Conservation (phyloP, 2,113 vertebrate species). For the Lepisosteus osseus region DNA sequence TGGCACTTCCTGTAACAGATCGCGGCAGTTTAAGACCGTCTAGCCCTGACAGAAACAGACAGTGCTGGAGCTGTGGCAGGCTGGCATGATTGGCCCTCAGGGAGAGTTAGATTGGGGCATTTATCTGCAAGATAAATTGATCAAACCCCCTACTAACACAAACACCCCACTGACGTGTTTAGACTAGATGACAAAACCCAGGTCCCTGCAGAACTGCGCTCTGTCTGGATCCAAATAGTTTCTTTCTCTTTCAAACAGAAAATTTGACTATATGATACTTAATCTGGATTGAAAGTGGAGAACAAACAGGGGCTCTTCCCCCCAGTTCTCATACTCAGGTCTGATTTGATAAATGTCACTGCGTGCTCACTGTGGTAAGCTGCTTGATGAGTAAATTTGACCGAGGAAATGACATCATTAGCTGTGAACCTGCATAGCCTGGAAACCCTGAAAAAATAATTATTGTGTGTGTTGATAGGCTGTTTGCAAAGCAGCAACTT, state of each 20-base stretch:
- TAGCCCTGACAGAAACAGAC: constrained; percentile 25
- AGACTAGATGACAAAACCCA: constrained; percentile 66
- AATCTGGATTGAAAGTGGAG: constrained; percentile 67
- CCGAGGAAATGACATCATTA: constrained; percentile 69
- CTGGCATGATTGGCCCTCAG: constrained; percentile 47
- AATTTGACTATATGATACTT: constrained; percentile 65
- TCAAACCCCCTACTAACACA: constrained; percentile 59
- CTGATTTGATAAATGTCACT: constrained; percentile 62
- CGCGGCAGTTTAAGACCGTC: constrained; percentile 9
- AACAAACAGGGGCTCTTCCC: constrained; percentile 37
- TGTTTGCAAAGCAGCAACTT: constrained; percentile 56
- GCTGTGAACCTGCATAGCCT: constrained; percentile 52
- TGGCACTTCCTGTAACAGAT: constrained; percentile 18
- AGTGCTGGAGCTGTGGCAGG: constrained; percentile 17
- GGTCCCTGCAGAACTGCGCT: constrained; percentile 52
- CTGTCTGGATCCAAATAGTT: constrained; percentile 47
- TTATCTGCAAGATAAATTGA: constrained; percentile 61
- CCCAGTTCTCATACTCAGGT: constrained; percentile 51
- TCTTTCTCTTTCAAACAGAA: constrained; percentile 50
- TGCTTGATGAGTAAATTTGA: constrained; percentile 54
- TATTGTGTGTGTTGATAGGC: constrained; percentile 67
- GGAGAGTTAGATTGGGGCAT: constrained; percentile 55
- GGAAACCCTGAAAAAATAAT: constrained; percentile 54
- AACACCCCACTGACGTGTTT: constrained; percentile 64
- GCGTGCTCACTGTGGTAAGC: constrained; percentile 23